phyloP scores from a whole-genome alignment of 2,888 invertebrate genomes.

The Drosophila atripex region DNA sequence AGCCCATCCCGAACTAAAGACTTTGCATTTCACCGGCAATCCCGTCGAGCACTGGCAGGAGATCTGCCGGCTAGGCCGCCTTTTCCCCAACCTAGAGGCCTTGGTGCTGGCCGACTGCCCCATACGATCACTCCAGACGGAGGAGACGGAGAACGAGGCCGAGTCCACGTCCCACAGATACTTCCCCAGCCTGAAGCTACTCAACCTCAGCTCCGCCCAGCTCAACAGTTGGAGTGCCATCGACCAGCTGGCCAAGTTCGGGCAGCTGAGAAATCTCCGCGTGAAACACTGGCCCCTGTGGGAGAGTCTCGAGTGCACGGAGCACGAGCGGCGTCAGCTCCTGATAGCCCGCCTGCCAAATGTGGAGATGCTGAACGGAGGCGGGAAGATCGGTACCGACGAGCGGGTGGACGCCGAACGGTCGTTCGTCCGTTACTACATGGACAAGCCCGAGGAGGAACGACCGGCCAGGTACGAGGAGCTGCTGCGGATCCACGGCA shows the following conservation, averaged over 20 bases:
- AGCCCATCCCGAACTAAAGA: conserved; percentile 89
- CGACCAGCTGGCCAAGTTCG: conserved; percentile 93
- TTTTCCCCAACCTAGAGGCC: conserved; percentile 93
- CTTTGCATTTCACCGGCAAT: conserved; percentile 94
- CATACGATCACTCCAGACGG: conserved; percentile 85
- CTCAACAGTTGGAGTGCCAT: conserved; percentile 95
- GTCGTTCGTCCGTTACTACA: conserved; percentile 95
- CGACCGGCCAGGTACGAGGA: conserved; percentile 91
- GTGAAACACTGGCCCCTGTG: conserved; percentile 89
- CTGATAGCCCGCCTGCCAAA: conserved; percentile 94
- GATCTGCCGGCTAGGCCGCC: conserved; percentile 91
- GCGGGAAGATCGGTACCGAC: conserved; percentile 91
- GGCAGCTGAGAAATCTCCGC: conserved; percentile 91
- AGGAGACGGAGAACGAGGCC: conserved; percentile 14
- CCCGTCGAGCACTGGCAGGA: conserved; percentile 93
- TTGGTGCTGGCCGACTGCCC: conserved; percentile 94
- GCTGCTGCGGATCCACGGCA: conserved; percentile 92
- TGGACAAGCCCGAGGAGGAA: conserved; percentile 93
- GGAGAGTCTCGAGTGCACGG: conserved; percentile 92
- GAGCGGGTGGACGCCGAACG: conserved; percentile 97
- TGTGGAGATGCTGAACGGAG: conserved; percentile 94
- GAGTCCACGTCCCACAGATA: conserved; percentile 80
- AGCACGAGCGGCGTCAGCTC: conserved; percentile 94
- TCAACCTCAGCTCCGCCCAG: conserved; percentile 93
- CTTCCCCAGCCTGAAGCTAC: conserved; percentile 86